Base-by-base conservation (phyloP, 2,888 invertebrate genomes). In the Trissonchulus latispiculum region DNA sequence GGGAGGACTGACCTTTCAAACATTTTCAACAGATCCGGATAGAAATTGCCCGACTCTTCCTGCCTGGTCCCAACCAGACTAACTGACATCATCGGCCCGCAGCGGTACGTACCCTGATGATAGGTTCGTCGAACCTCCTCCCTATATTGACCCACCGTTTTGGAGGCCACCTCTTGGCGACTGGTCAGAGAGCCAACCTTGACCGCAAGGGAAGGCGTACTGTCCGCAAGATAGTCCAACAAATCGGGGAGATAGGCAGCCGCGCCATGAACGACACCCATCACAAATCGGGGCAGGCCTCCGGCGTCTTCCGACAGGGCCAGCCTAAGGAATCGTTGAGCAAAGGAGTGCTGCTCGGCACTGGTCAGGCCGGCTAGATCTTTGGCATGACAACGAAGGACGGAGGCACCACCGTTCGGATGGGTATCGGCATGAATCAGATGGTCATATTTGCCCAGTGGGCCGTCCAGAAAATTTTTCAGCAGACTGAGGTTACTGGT, bases 21-120 rank as follows among this genome's bases (percentile, higher is more conserved):
- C 84, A 91, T 87, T 67, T 88, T 87, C 59, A 97, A 86, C 80
- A 96, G 88, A 81, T 94, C 92, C 0, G 95, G 94, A 86, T 96
- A 96, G 86, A 92, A 95, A 0, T 93, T 95, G 0, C 97, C 97
- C 31, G 92, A 92, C 84, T 95, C 95, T 85, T 95, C 95, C 80
- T 93, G 92, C 23, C 93, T 94, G 0, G 94, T 94, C 0, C 97
- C 97, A 74, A 97, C 97, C 76, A 97, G 87, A 81, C 95, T 95
- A 75, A 97, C 90, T 86, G 96, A 94, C 85, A 96, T 91, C 68
- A 99, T 86, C 0, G 96, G 95, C 0, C 97, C 97, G 82, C 90
- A 90, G 64, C 96, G 89, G 83, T 91, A 93, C 2, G 96, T 97
- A 29, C 97, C 97, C 77, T 91, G 90, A 2, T 89, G 88, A 84